These are phyloP conservation scores for Ophioninae sp. DNA, from an alignment of 2,888 invertebrate species.

Conservation along the genomic window DNA sequence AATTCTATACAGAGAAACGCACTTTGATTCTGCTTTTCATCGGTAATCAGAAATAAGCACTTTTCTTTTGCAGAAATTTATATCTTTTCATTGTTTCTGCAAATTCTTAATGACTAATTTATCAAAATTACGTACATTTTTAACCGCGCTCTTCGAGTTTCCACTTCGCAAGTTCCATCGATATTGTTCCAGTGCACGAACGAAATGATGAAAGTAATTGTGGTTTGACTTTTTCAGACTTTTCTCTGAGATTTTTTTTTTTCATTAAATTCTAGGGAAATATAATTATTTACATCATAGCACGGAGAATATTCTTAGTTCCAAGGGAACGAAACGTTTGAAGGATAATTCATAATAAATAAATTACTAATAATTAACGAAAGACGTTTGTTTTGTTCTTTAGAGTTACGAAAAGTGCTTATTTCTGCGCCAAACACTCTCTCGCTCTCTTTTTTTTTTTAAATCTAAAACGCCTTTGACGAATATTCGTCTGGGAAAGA, in stretches of 20 bases:
- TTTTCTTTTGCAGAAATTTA: background rate
- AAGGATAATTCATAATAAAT: background rate
- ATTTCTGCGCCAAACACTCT: background rate
- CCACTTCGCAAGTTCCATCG: background rate
- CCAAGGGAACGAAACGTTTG: background rate
- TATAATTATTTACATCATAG: constrained; percentile 12
- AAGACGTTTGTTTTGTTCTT: background rate
- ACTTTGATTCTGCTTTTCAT: constrained; percentile 60
- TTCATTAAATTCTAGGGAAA: background rate
- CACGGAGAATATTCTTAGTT: constrained; percentile 3
- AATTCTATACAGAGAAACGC: constrained; percentile 50
- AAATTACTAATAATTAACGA: constrained; percentile 4
- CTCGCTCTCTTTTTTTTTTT: background rate
- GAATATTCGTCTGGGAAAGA: background rate
- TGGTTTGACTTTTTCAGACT: background rate
- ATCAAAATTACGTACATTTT: background rate
- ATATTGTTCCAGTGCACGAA: background rate
- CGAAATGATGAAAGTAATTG: background rate
- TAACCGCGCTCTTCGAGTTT: background rate
- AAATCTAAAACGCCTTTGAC: constrained; percentile 1
- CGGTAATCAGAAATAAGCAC: background rate
- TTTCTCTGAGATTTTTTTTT: background rate
- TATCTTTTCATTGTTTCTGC: background rate
- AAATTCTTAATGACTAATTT: background rate
- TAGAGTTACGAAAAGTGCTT: constrained; percentile 12